These are phyloP conservation scores for Casuarius casuarius DNA, from an alignment of 2,113 vertebrate genomes.

Conservation along the genomic window DNA sequence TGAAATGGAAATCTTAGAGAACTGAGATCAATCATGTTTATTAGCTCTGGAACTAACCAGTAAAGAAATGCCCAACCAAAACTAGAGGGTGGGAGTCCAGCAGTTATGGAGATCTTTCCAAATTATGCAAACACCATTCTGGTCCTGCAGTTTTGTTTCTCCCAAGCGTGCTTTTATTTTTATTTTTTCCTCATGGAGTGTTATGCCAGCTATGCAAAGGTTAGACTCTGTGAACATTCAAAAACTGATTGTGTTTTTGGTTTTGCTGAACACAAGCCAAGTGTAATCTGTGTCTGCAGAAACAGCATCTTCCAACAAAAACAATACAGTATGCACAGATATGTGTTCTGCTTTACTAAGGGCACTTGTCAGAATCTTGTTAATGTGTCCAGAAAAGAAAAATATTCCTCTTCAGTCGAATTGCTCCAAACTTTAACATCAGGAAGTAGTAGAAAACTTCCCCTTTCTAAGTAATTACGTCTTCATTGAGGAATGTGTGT, in stretches of 20 bases:
- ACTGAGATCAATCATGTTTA: background rate
- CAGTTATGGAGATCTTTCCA: background rate
- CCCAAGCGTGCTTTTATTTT: background rate
- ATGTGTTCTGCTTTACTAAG: background rate
- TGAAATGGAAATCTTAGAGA: background rate
- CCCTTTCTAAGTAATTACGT: background rate
- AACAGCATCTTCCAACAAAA: background rate
- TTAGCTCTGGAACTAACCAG: background rate
- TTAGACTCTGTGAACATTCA: background rate
- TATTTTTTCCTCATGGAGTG: background rate
- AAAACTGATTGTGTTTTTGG: background rate
- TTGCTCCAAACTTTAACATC: background rate
- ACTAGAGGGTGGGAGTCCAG: background rate
- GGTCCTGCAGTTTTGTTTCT: background rate
- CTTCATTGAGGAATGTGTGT: background rate
- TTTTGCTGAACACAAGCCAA: background rate
- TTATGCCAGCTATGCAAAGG: background rate
- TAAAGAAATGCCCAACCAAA: background rate
- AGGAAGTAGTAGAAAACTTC: background rate
- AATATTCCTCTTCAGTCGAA: background rate
- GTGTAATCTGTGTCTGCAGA: background rate
- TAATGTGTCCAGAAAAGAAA: background rate
- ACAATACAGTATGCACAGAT: background rate
- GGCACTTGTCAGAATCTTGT: background rate
- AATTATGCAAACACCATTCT: background rate